Base-by-base conservation (phyloP, 64 coral and sea anemone genomes). In the Platygyra sinensis region DNA sequence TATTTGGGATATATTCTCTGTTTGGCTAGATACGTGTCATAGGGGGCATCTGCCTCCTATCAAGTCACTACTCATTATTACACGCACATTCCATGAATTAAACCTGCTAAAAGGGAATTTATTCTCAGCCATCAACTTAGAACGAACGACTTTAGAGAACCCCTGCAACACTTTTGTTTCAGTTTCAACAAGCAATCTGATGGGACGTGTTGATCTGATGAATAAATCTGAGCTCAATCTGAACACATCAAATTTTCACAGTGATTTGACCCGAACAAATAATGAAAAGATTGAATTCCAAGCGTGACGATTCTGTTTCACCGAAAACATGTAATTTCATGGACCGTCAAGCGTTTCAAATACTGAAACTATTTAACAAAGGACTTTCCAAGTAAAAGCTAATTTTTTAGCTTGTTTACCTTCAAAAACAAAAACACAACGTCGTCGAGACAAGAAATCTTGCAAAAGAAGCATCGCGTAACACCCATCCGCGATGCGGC, bases 331-430 rank as follows among this genome's bases (percentile, higher is more conserved):
- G 81, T 85, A 83, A 83, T 85, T 85, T 85, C 81, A 85, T 42
- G 81, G 62, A 50, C 81, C 81, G 81, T 72, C 81, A 8, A 85
- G 81, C 81, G 81, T 85, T 85, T 85, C 36, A 85, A 50, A n/a
- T 42, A 28, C 63, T n/a, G 78, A 85, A 85, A 85, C 38, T 72
- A 27, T 10, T 52, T 42, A 67, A 85, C n/a, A 85, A n/a, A n/a
- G n/a, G n/a, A n/a, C n/a, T n/a, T n/a, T n/a, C 39, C 62, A 85
- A 18, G 31, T 64, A 42, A 85, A 85, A 71, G 30, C 81, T n/a
- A 52, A 71, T 72, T 63, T 67, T 85, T 38, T 17, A 63, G 42
- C 49, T 49, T 85, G 81, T 85, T 85, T 85, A 85, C 81, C 71
- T 51, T 2, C 5, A 64, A n/a, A 36, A 71, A 85, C 38, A 85